Percentiles rank a stretch among this genome's conserved stretches.
phyloP scores from a whole-genome alignment of 2,797 vertebrate species.

The Neostethus bicornis region DNA sequence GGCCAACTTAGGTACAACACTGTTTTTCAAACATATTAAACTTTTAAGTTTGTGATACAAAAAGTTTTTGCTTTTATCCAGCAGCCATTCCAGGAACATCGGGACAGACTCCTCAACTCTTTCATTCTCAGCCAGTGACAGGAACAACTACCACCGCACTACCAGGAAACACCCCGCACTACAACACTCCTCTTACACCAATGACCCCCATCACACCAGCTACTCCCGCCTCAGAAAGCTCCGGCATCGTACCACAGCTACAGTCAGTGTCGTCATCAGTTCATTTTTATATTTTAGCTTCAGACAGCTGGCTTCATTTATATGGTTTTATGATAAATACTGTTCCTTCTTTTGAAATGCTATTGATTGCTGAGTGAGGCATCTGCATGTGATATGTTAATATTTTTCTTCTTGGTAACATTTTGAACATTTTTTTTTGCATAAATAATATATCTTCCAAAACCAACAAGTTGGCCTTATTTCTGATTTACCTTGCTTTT shows the following conservation, averaged over 20 bases:
- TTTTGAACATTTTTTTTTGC: no score
- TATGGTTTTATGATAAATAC: background rate
- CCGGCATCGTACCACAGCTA: constrained; percentile 95
- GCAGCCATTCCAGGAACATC: constrained; percentile 82
- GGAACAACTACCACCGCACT: constrained; percentile 90
- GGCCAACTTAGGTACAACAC: constrained; percentile 69
- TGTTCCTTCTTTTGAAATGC: background rate
- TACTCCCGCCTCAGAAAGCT: constrained; percentile 96
- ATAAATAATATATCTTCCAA: no score
- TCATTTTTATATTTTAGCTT: background rate
- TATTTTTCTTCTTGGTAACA: no score
- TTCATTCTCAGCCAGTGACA: constrained; percentile 89
- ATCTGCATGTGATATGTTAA: no score
- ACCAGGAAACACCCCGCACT: constrained; percentile 92
- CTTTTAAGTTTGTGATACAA: background rate
- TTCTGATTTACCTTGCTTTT: no score
- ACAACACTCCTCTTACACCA: constrained; percentile 87
- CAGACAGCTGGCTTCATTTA: background rate
- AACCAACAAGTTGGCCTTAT: no score
- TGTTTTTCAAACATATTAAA: background rate
- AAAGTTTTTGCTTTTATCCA: constrained; percentile 11
- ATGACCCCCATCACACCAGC: constrained; percentile 97
- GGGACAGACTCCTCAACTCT: constrained; percentile 94
- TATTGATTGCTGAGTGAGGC: no score
- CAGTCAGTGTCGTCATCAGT: constrained; percentile 84